Evolutionary conservation across 2,888 invertebrate species (phyloP), one percentile per base, ranked within the genome.

Genomic region (Tinea pellionella): DNA sequence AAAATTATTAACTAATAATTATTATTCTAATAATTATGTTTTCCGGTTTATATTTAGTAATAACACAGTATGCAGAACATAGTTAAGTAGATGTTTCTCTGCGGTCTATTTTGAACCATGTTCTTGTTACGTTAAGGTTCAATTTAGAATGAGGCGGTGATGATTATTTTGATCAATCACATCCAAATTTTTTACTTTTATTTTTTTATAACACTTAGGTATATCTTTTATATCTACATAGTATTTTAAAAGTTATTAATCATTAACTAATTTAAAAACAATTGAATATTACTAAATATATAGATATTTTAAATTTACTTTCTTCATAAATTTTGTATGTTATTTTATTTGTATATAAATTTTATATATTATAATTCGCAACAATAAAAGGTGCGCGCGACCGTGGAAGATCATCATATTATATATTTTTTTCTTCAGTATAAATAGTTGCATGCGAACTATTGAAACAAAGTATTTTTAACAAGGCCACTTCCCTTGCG

Each of bases 341-440:
- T 11, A n/a, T n/a, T n/a, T n/a, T n/a, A n/a, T n/a, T n/a, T n/a
- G n/a, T n/a, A n/a, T n/a, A n/a, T n/a, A n/a, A n/a, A n/a, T n/a
- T 24, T 19, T 2, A 2, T 47, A 47, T 2, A 55, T 19, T n/a
- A 13, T 30, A 57, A 57, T 32, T 57, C 19, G 57, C 57, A 57
- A 57, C 59, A 59, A 67, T 65, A 66, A 66, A 65, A 63, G 57
- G 63, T 63, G 69, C 65, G 62, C 72, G 68, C 64, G 65, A 67
- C 68, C 73, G 73, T 72, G 69, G 69, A 70, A 69, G 70, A 72
- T 72, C 69, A 73, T 76, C 73, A 74, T 74, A 73, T 60, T 59
- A 74, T 74, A n/a, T n/a, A n/a, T 74, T 72, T 68, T 69, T 68
- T 63, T 57, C 57, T 74, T 74, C 65, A 65, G 65, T 66, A 66